Percentiles rank a stretch among this genome's conserved stretches.
Evolutionary conservation across 2,113 vertebrate genomes (phyloP).

Genomic region (Marmota flaviventris): DNA sequence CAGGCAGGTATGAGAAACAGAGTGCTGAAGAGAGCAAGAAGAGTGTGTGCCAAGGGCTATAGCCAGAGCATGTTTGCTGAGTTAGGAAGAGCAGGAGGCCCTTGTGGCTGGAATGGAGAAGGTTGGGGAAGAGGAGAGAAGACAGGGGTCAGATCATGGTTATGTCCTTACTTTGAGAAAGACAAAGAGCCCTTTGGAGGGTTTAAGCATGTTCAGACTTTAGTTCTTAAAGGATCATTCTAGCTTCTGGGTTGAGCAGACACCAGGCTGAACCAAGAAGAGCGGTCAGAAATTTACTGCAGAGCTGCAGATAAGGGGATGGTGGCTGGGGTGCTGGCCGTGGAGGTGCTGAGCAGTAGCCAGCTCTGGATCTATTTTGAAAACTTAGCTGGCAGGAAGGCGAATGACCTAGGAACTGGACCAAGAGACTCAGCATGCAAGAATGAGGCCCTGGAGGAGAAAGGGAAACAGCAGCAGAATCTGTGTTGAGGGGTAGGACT

Average conservation of each 20-base stretch:
- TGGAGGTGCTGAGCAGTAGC: neutral
- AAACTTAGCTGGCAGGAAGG: neutral
- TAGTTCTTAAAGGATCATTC: neutral
- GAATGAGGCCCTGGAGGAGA: neutral
- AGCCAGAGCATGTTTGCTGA: neutral
- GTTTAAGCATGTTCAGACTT: neutral
- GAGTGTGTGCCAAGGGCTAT: neutral
- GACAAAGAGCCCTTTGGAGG: neutral
- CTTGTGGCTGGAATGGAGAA: neutral
- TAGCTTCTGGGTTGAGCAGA: neutral
- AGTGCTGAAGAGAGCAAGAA: neutral
- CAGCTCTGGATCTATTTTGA: neutral
- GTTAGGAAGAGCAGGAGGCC: neutral
- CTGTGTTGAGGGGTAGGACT: no score
- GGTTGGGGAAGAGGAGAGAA: neutral
- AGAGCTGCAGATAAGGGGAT: fast-evolving
- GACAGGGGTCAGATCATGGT: neutral
- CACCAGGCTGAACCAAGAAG: neutral
- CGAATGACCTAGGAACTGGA: neutral
- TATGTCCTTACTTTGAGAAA: neutral
- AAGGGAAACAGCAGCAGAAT: neutral
- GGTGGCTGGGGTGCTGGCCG: fast-evolving
- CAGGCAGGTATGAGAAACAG: neutral
- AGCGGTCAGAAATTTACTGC: fast-evolving
- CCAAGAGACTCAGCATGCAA: neutral